phyloP scores from a whole-genome alignment of 2,113 vertebrate species.

The Bubo scandiacus region DNA sequence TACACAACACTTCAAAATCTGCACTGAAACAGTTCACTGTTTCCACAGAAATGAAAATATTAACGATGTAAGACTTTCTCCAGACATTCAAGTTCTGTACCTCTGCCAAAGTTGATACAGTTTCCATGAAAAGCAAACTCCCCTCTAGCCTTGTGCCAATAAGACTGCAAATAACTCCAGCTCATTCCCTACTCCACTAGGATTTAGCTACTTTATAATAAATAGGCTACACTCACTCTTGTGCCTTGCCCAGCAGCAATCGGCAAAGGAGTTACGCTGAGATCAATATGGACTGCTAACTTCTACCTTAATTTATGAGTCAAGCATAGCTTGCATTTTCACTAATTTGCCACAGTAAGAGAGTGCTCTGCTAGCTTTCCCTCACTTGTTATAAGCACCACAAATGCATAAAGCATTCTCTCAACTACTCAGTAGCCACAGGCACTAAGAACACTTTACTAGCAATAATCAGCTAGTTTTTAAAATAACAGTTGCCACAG shows the following conservation, averaged over 20 bases:
- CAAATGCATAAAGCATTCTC: background rate
- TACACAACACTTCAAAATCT: background rate
- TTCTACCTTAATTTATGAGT: background rate
- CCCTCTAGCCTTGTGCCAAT: background rate
- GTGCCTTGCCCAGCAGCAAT: background rate
- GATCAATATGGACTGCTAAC: background rate
- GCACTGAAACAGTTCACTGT: background rate
- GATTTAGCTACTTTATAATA: background rate
- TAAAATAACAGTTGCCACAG: background rate
- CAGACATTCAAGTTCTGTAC: background rate
- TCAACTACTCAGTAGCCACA: background rate
- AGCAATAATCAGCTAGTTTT: background rate
- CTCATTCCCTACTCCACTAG: background rate
- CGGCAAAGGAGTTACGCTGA: background rate
- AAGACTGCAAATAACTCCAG: background rate
- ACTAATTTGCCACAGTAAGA: background rate
- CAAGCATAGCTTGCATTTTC: background rate
- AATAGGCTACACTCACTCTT: background rate
- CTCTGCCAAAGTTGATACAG: conserved; percentile 40
- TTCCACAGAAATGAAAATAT: conserved; percentile 31
- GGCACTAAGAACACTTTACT: background rate
- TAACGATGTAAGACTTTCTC: conserved; percentile 12
- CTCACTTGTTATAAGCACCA: background rate
- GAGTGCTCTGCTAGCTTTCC: background rate
- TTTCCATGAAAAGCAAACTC: conserved; percentile 48